phyloP scores from a whole-genome alignment of 2,113 vertebrate species.

The Sebastes schlegelii region DNA sequence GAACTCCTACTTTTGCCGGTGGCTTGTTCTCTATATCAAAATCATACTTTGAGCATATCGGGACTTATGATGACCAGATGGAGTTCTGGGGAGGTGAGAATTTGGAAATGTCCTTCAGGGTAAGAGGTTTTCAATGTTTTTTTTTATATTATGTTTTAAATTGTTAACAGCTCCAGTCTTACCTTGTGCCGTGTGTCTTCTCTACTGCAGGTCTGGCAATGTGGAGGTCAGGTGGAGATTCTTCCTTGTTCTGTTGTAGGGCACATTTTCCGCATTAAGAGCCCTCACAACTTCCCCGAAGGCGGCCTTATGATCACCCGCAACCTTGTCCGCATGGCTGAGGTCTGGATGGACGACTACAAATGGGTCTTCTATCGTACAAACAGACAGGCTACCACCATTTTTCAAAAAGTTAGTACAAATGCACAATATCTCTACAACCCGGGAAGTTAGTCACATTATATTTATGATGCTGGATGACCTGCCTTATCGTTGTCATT shows the following conservation, averaged over 20 bases:
- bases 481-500: not conserved
- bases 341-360: constrained; percentile 93
- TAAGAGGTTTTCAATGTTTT: constrained; percentile 62
- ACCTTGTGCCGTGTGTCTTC: not conserved
- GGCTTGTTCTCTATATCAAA: constrained; percentile 91
- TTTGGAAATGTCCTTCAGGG: constrained; percentile 93
- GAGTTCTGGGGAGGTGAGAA: constrained; percentile 93
- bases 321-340: constrained; percentile 90
- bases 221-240: constrained; percentile 87
- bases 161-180: not conserved
- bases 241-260: constrained; percentile 92
- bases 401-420: constrained; percentile 83
- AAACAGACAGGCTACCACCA: constrained; percentile 84
- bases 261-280: constrained; percentile 89
- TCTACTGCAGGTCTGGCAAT: constrained; percentile 87
- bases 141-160: not conserved
- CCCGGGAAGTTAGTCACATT: not conserved
- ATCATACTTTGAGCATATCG: constrained; percentile 89
- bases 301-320: constrained; percentile 81
- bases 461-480: not conserved
- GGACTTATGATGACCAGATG: constrained; percentile 91
- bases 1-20: constrained; percentile 88
- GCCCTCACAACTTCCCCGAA: constrained; percentile 88
- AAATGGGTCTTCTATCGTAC: constrained; percentile 89
- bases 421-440: not conserved